These are phyloP conservation scores for Capromys pilorides DNA, from an alignment of 2,797 vertebrate genomes.

Conservation along the genomic window DNA sequence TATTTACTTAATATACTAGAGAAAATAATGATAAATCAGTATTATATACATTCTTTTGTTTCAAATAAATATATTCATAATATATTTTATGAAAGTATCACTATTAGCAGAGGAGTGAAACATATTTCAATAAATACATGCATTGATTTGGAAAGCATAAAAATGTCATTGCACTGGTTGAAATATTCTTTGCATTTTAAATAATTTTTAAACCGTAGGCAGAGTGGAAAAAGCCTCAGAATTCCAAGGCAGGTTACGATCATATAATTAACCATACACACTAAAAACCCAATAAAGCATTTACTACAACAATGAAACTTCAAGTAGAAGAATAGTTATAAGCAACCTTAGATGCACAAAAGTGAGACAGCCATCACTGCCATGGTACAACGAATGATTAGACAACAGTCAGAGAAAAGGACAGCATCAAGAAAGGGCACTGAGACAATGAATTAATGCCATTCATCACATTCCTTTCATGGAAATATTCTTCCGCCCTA, in stretches of 20 bases:
- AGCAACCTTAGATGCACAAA: not conserved
- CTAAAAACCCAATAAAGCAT: not conserved
- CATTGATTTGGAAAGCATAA: not conserved
- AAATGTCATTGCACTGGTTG: not conserved
- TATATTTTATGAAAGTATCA: not conserved
- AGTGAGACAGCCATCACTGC: not conserved
- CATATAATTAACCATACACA: not conserved
- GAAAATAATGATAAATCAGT: slow-evolving; percentile 25
- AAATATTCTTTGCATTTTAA: not conserved
- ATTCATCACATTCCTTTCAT: not conserved
- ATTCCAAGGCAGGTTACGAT: not conserved
- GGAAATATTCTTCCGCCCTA: not conserved
- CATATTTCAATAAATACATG: not conserved
- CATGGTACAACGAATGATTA: not conserved
- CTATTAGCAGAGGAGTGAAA: not conserved
- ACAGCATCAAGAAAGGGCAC: not conserved
- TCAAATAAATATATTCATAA: slow-evolving; percentile 17
- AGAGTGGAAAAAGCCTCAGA: not conserved
- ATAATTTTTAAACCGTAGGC: not conserved
- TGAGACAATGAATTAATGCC: not conserved
- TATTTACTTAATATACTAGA: not conserved
- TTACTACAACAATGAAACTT: not conserved
- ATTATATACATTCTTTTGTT: not conserved
- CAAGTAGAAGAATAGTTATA: not conserved
- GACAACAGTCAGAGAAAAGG: not conserved